Percentiles rank a stretch among this genome's conserved stretches.
These are phyloP conservation scores for Anser brachyrhynchus DNA, from an alignment of 2,113 vertebrate species.

Conservation along the genomic window DNA sequence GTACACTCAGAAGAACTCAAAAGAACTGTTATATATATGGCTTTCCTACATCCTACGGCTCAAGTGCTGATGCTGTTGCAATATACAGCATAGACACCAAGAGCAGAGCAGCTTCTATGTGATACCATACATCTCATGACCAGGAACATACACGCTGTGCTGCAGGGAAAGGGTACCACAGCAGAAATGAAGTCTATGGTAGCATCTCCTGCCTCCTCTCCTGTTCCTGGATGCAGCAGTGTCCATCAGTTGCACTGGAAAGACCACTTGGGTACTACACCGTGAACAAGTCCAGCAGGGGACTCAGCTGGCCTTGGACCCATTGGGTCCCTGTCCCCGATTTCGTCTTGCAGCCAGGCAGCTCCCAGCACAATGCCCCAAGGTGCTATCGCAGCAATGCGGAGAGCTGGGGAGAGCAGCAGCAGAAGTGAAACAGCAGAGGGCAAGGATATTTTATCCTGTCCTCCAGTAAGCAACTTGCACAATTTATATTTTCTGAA, in stretches of 20 bases:
- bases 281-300: not conserved
- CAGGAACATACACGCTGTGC: not conserved
- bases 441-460: not conserved
- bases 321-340: not conserved
- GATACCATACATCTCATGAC: rapidly evolving
- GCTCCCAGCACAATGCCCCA: too few species aligned
- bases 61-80: not conserved
- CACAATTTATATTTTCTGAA: not conserved
- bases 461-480: not conserved
- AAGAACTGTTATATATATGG: rapidly evolving
- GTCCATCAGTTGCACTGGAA: not conserved
- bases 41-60: not conserved
- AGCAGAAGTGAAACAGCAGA: not conserved
- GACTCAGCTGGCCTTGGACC: not conserved
- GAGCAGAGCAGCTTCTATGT: not conserved
- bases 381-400: not conserved
- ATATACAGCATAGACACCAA: not conserved
- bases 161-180: not conserved
- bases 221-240: not conserved
- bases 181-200: not conserved
- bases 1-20: not conserved
- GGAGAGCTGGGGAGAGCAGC: not conserved
- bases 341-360: not conserved
- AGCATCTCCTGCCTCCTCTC: not conserved
- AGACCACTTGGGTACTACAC: not conserved